phyloP scores from a whole-genome alignment of 2,113 vertebrate species.

The Conger conger region DNA sequence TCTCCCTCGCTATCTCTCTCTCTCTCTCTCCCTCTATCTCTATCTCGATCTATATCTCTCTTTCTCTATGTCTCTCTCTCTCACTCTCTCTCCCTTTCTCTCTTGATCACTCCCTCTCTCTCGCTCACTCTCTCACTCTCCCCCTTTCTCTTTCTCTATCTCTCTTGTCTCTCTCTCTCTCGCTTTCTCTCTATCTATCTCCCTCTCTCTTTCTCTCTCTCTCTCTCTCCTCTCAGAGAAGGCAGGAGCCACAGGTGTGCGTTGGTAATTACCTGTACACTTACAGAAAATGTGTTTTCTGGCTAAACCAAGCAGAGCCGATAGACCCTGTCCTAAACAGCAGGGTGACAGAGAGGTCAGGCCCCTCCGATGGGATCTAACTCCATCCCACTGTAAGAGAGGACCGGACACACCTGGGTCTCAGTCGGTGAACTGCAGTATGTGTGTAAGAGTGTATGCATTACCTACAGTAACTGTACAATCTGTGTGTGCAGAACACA shows the following conservation, averaged over 20 bases:
- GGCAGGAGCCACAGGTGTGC: slow-evolving; percentile 90
- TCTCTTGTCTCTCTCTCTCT: slow-evolving; percentile 51
- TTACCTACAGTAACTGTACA: slow-evolving; percentile 79
- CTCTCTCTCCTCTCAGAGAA: slow-evolving; percentile 57
- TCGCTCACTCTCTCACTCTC: slow-evolving; percentile 49
- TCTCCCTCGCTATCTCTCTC: slow-evolving; percentile 36
- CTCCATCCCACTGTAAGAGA: slow-evolving; percentile 95
- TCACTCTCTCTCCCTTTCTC: slow-evolving; percentile 48
- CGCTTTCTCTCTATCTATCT: neutral
- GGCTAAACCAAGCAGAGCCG: slow-evolving; percentile 92
- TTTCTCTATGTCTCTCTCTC: neutral
- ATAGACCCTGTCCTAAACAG: slow-evolving; percentile 67
- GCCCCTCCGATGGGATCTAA: slow-evolving; percentile 93
- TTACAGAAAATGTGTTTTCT: slow-evolving; percentile 82
- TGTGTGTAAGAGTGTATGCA: slow-evolving; percentile 93
- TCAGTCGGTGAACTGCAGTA: slow-evolving; percentile 73
- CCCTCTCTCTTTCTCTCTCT: neutral
- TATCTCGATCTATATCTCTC: slow-evolving; percentile 48
- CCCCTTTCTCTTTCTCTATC: neutral
- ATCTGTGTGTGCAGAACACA: slow-evolving; percentile 87
- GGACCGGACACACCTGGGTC: slow-evolving; percentile 91
- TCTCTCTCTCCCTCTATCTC: neutral
- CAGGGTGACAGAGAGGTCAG: slow-evolving; percentile 79
- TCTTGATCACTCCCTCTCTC: neutral
- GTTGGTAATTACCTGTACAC: slow-evolving; percentile 80